Percentiles rank a stretch among this genome's conserved stretches.
These are phyloP conservation scores for Drosophila kikkawai DNA, from an alignment of 1,140 invertebrate species.

Conservation along the genomic window DNA sequence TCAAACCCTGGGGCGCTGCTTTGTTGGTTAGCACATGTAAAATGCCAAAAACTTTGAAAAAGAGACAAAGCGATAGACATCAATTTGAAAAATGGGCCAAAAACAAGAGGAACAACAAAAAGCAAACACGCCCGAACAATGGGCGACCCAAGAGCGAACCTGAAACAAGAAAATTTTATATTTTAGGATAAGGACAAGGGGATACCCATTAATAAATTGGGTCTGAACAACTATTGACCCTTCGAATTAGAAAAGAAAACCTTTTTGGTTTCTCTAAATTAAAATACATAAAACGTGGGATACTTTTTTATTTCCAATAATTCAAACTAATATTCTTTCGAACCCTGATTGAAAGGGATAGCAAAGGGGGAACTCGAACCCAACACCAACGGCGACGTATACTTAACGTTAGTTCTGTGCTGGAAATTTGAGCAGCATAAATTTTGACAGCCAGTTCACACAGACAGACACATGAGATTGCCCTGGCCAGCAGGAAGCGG, in stretches of 20 bases:
- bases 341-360: background rate
- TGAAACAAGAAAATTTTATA: background rate
- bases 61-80: constrained; percentile 74
- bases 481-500: constrained; percentile 58
- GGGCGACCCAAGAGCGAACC: constrained; percentile 15
- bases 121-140: constrained; percentile 40
- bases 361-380: constrained; percentile 6
- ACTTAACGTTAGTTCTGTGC: constrained; percentile 60
- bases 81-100: constrained; percentile 72
- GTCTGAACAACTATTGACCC: background rate
- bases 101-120: constrained; percentile 14
- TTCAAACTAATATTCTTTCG: background rate
- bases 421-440: constrained; percentile 63
- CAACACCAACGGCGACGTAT: constrained; percentile 35
- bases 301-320: background rate
- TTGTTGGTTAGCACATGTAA: constrained; percentile 74
- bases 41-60: constrained; percentile 79
- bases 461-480: constrained; percentile 48
- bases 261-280: background rate
- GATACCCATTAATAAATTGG: background rate
- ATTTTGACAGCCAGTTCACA: constrained; percentile 64
- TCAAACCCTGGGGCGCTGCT: constrained; percentile 31
- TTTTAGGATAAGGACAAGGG: background rate
- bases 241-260: background rate
- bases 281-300: background rate